Evolutionary conservation across 1,140 invertebrate genomes (phyloP), one percentile per base, ranked within the genome.

Genomic region (Zaprionus davidi): DNA sequence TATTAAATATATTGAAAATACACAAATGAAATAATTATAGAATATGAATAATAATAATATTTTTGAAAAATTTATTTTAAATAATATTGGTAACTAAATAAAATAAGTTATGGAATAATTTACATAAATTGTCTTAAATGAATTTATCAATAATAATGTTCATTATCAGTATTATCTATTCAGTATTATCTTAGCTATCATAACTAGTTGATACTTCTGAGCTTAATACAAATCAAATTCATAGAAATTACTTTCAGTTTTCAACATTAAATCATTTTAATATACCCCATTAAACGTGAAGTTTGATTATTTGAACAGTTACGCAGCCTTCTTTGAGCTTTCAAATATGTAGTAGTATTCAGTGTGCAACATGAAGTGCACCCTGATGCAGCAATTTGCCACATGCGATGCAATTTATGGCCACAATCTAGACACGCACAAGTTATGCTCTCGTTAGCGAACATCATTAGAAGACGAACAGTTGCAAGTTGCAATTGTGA

Each of bases 401-500:
- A 88, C 84, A 88, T 76, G 70, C 77, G 55, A 81, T 65, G n/a
- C 49, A 55, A 65, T 51, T 53, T 68, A 41, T 31, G 55, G 65
- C 66, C 67, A 76, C 70, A 68, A 77, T 77, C 73, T 73, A 46
- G 41, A 77, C 75, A 77, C 64, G 71, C 75, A 77, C 79, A 76
- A 79, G 81, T 90, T 90, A 81, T 90, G 85, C 85, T 90, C 85
- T 90, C 85, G 85, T 90, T 90, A 85, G 81, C 85, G 79, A 75
- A 81, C 73, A 81, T 70, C 71, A 84, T 72, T 46, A 63, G 58
- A 38, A 59, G 46, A 34, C 51, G 36, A 34, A 41, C 46, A 34
- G 20, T 15, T 34, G 31, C 31, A 34, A 36, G 4, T 57, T 58
- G 31, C 56, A 17, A 36, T 4, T 51, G 34, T 22, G 38, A 49